These are phyloP conservation scores for Radopholus similis DNA, from an alignment of 1,140 invertebrate species.

Conservation along the genomic window DNA sequence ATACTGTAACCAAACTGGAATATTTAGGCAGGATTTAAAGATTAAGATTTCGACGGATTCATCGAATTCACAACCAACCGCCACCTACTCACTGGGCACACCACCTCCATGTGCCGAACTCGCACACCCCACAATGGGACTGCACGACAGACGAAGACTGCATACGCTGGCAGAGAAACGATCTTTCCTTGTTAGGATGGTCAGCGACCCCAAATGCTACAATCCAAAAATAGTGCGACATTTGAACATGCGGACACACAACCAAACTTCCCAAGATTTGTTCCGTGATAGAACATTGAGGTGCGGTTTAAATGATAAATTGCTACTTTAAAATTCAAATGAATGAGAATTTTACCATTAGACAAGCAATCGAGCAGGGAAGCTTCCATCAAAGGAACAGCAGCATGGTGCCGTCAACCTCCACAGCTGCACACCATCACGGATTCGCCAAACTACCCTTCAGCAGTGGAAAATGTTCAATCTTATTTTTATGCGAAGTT, in stretches of 20 bases:
- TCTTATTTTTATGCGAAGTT: background rate
- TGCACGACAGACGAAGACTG: constrained; percentile 27
- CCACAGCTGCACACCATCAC: background rate
- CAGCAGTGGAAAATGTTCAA: constrained; percentile 11
- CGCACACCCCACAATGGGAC: background rate
- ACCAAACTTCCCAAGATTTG: constrained; percentile 59
- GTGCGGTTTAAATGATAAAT: constrained; percentile 21
- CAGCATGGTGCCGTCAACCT: background rate
- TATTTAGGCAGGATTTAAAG: no score
- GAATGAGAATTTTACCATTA: constrained; percentile 20
- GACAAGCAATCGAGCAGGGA: constrained; percentile 46
- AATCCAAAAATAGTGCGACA: constrained; percentile 60
- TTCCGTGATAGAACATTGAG: constrained; percentile 53
- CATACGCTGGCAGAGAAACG: constrained; percentile 49
- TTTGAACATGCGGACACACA: constrained; percentile 58
- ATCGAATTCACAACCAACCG: background rate
- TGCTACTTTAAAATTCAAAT: background rate
- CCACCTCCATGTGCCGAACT: constrained; percentile 6
- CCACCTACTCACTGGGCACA: constrained; percentile 5
- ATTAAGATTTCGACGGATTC: no score
- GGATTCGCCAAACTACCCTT: constrained; percentile 5
- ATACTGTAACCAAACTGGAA: no score
- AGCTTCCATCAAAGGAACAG: constrained; percentile 17
- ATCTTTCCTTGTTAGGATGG: constrained; percentile 59
- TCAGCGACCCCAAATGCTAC: constrained; percentile 59